Evolutionary conservation across 2,888 invertebrate species (phyloP).

Genomic region (Calephelis perditalis): DNA sequence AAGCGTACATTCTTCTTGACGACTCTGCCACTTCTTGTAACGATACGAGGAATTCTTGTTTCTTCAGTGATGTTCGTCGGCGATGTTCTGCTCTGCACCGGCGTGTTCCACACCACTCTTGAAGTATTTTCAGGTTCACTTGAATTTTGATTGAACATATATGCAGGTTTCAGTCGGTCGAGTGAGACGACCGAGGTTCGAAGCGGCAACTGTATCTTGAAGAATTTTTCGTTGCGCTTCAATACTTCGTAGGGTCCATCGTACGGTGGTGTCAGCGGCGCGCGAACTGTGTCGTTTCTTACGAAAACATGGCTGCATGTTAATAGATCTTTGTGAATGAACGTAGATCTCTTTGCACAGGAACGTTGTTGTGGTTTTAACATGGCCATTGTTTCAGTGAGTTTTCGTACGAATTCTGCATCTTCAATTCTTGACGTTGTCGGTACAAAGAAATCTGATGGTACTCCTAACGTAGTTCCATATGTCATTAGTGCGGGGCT

Average conservation of each 20-base stretch:
- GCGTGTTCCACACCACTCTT: no score
- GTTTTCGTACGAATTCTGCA: slow-evolving; percentile 19
- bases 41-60: no score
- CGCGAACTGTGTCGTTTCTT: slow-evolving; percentile 29
- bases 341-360: background rate
- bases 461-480: slow-evolving; percentile 25
- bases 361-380: slow-evolving; percentile 5
- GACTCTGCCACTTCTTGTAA: no score
- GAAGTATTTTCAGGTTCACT: no score
- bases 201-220: slow-evolving; percentile 2
- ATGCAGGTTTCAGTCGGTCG: slow-evolving; percentile 32
- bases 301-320: slow-evolving; percentile 31
- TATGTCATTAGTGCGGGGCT: slow-evolving; percentile 14
- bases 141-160: background rate
- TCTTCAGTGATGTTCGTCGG: no score
- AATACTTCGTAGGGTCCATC: slow-evolving; percentile 27
- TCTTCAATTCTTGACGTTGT: slow-evolving; percentile 18
- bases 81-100: no score
- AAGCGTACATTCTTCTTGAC: no score
- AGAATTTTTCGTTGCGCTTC: slow-evolving; percentile 19
- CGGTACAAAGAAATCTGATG: slow-evolving; percentile 27
- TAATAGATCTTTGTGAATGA: slow-evolving; percentile 15
- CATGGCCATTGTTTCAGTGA: slow-evolving; percentile 17
- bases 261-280: slow-evolving; percentile 31
- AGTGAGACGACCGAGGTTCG: slow-evolving; percentile 22